phyloP scores from a whole-genome alignment of 23 tunicate species.

The Styela plicata region DNA sequence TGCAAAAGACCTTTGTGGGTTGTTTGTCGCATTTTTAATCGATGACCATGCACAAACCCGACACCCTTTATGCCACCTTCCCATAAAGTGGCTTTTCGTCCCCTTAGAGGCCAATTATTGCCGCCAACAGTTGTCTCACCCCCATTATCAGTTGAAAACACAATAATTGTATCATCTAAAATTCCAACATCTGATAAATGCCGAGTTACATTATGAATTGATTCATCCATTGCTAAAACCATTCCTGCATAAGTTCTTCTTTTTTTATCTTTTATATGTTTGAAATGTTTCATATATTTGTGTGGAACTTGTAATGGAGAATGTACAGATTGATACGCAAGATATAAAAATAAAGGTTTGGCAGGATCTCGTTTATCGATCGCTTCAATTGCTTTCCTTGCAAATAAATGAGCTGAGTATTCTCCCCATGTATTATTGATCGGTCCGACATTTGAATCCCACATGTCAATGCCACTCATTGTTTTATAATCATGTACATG shows the following conservation, averaged over 20 bases:
- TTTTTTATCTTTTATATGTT: slow-evolving; percentile 29
- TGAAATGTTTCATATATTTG: slow-evolving; percentile 47
- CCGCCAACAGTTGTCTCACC: slow-evolving; percentile 62
- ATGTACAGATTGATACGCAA: slow-evolving; percentile 85
- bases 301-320: slow-evolving; percentile 80
- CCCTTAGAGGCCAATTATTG: slow-evolving; percentile 61
- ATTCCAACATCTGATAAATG: slow-evolving; percentile 47
- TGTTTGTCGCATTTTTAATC: slow-evolving; percentile 7
- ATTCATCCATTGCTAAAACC: slow-evolving; percentile 83
- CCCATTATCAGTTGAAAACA: slow-evolving; percentile 76
- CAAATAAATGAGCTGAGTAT: slow-evolving; percentile 71
- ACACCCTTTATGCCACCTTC: slow-evolving; percentile 71
- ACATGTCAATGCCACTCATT: slow-evolving; percentile 30
- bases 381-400: slow-evolving; percentile 51
- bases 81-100: slow-evolving; percentile 53
- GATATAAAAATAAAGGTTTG: slow-evolving; percentile 75
- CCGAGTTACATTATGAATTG: slow-evolving; percentile 49
- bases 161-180: slow-evolving; percentile 58
- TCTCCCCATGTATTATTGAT: slow-evolving; percentile 69
- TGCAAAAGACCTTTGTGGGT: slow-evolving; percentile 44
- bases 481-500: slow-evolving; percentile 15
- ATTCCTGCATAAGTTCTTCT: slow-evolving; percentile 57
- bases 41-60: slow-evolving; percentile 67
- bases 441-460: slow-evolving; percentile 45
- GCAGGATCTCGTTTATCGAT: slow-evolving; percentile 49